Percentiles rank a stretch among this genome's conserved stretches.
These are phyloP conservation scores for Dynastes maya DNA, from an alignment of 2,888 invertebrate species.

Conservation along the genomic window DNA sequence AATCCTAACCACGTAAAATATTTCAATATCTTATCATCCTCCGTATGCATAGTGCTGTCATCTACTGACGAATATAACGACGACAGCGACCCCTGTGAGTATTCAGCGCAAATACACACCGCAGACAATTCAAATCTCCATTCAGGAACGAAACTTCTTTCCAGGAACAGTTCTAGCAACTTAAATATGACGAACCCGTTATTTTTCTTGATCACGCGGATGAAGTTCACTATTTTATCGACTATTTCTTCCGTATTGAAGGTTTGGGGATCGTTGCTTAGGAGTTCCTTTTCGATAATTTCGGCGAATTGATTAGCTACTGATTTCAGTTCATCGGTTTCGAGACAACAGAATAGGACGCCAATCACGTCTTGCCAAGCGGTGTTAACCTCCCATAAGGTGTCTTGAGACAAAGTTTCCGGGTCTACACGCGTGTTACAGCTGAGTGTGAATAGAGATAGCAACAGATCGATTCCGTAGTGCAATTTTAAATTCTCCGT, in stretches of 20 bases:
- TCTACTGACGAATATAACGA: constrained; percentile 57
- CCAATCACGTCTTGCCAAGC: constrained; percentile 75
- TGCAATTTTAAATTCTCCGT: constrained; percentile 68
- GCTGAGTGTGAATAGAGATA: constrained; percentile 71
- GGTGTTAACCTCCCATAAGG: constrained; percentile 74
- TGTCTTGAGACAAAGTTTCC: constrained; percentile 69
- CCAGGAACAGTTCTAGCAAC: constrained; percentile 59
- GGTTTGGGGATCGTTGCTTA: constrained; percentile 50
- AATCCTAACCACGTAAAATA: constrained; percentile 65
- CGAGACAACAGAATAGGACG: constrained; percentile 57
- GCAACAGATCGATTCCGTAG: constrained; percentile 69
- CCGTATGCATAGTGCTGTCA: constrained; percentile 42
- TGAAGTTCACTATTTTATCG: constrained; percentile 60
- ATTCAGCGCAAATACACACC: constrained; percentile 61
- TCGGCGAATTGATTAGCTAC: constrained; percentile 64
- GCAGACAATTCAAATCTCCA: constrained; percentile 55
- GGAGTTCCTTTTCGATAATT: constrained; percentile 65
- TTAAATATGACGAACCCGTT: constrained; percentile 59
- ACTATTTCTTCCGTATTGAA: constrained; percentile 52
- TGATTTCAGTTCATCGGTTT: constrained; percentile 60
- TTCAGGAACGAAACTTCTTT: constrained; percentile 57
- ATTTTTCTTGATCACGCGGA: constrained; percentile 60
- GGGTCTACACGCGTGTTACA: constrained; percentile 66
- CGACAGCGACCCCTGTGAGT: constrained; percentile 61
- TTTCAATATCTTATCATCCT: constrained; percentile 60